A percentile compares a stretch with the other conserved stretches of the same genome.
These are phyloP conservation scores for Nylanderia fulva DNA, from an alignment of 1,140 invertebrate species.

Conservation along the genomic window DNA sequence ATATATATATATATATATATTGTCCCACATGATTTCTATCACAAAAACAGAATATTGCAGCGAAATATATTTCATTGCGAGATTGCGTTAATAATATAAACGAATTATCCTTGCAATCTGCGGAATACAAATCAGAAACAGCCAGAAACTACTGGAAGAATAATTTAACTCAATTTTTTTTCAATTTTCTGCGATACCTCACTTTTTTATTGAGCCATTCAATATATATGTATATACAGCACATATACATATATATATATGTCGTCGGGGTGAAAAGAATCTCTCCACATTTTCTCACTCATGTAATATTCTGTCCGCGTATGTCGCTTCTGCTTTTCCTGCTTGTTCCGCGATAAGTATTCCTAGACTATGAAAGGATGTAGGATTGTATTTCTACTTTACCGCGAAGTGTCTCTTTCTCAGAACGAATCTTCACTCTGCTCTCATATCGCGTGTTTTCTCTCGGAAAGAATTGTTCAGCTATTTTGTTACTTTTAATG, in stretches of 20 bases:
- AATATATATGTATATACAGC: no score
- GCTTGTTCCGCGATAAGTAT: neutral
- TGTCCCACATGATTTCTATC: no score
- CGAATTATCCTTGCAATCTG: neutral
- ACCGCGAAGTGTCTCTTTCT: neutral
- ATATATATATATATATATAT: no score
- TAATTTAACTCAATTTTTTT: slow-evolving; percentile 10
- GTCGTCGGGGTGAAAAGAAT: neutral
- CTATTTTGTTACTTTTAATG: neutral
- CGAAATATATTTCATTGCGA: no score
- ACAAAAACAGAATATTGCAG: no score
- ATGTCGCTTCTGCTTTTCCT: neutral
- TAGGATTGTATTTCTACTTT: slow-evolving; percentile 21
- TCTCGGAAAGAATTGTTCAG: no score
- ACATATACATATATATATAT: no score
- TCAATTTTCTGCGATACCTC: neutral
- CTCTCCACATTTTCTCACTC: neutral
- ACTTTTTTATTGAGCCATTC: neutral
- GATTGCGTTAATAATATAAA: neutral
- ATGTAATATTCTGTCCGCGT: neutral
- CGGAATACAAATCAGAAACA: neutral
- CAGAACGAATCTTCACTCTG: neutral
- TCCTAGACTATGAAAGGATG: neutral
- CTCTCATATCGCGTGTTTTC: neutral
- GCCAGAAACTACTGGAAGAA: neutral